These are phyloP conservation scores for Yponomeuta plumbellus DNA, from an alignment of 2,888 invertebrate species.

Conservation along the genomic window DNA sequence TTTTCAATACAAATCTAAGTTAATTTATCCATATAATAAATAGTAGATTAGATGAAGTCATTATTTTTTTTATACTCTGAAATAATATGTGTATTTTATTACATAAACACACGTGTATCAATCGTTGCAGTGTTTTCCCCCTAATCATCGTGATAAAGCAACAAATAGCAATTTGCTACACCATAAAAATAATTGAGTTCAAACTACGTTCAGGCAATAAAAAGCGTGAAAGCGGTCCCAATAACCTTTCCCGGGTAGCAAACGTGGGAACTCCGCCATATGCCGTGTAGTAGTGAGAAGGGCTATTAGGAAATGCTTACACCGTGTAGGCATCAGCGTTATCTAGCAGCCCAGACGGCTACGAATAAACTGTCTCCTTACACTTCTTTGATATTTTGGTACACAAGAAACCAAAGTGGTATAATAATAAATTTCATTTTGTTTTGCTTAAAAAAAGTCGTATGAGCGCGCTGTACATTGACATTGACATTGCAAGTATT, in stretches of 20 bases:
- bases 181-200: slow-evolving; percentile 77
- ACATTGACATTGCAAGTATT: too few relatives aligned
- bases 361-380: background rate
- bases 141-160: slow-evolving; percentile 72
- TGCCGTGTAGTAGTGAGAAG: slow-evolving; percentile 46
- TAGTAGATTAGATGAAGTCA: too few relatives aligned
- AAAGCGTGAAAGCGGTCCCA: slow-evolving; percentile 73
- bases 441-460: too few relatives aligned
- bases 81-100: too few relatives aligned
- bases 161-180: slow-evolving; percentile 73
- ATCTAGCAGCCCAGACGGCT: slow-evolving; percentile 35
- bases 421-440: too few relatives aligned
- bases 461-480: too few relatives aligned
- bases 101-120: slow-evolving; percentile 43
- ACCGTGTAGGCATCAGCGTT: slow-evolving; percentile 53
- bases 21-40: too few relatives aligned
- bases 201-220: slow-evolving; percentile 74
- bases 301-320: slow-evolving; percentile 58
- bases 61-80: too few relatives aligned
- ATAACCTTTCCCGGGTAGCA: slow-evolving; percentile 65
- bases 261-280: slow-evolving; percentile 65
- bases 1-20: too few relatives aligned
- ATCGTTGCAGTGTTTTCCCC: slow-evolving; percentile 66
- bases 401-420: too few relatives aligned
- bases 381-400: background rate